A percentile compares a stretch with the other conserved stretches of the same genome.
Conservation (phyloP, 2,113 vertebrate genomes). For the Etia nguti region DNA sequence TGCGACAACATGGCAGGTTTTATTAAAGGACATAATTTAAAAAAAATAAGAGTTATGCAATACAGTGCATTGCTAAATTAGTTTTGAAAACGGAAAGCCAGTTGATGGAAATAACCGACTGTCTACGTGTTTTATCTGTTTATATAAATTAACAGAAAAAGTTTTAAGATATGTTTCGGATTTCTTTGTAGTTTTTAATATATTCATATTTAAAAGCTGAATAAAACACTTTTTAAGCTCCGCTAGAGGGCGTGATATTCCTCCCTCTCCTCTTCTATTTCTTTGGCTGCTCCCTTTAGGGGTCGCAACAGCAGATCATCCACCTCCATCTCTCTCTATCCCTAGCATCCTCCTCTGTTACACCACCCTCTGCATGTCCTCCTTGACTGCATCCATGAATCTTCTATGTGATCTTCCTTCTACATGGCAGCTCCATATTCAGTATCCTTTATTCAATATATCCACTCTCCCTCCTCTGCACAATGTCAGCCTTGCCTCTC, state of each 20-base stretch:
- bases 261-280: background rate
- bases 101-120: accelerated
- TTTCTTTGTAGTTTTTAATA: background rate
- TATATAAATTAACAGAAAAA: background rate
- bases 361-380: background rate
- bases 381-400: background rate
- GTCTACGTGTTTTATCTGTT: background rate
- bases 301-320: background rate
- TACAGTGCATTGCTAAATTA: background rate
- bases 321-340: background rate
- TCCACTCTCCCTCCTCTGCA: background rate
- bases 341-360: background rate
- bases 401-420: background rate
- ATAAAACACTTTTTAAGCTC: background rate
- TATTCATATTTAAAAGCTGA: background rate
- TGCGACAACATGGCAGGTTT: background rate
- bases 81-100: background rate
- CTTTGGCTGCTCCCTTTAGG: background rate
- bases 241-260: constrained; percentile 1
- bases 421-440: background rate
- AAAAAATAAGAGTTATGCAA: background rate
- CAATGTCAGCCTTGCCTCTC: background rate
- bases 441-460: background rate
- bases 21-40: background rate
- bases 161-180: background rate